Evolutionary conservation across 2,888 invertebrate genomes (phyloP).

Genomic region (Polydrusus tereticollis): DNA sequence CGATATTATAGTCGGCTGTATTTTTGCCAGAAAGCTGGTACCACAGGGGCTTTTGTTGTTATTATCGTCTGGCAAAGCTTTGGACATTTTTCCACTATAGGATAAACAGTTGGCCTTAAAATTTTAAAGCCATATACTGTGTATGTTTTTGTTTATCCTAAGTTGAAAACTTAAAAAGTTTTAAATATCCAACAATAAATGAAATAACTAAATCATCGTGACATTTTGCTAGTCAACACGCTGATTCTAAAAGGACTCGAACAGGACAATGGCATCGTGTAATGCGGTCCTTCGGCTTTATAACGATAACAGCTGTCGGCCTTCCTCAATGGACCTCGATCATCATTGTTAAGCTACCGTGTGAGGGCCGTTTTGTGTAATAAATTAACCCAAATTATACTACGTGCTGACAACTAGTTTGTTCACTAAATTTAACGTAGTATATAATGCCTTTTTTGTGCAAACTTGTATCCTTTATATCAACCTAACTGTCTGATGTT

Average conservation of each 20-base stretch:
- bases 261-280: slow-evolving; percentile 41
- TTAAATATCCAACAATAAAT: neutral
- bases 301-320: slow-evolving; percentile 46
- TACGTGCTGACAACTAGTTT: slow-evolving; percentile 47
- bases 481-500: no score
- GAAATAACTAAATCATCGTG: slow-evolving; percentile 41
- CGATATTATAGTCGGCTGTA: no score
- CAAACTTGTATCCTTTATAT: no score
- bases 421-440: slow-evolving; percentile 23
- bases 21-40: no score
- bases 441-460: slow-evolving; percentile 30
- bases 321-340: slow-evolving; percentile 48
- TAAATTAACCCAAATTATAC: slow-evolving; percentile 49
- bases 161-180: no score
- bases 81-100: no score
- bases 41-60: no score
- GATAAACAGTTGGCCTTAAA: no score
- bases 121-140: no score
- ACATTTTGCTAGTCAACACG: slow-evolving; percentile 40
- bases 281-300: slow-evolving; percentile 44
- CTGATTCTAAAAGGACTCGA: slow-evolving; percentile 30
- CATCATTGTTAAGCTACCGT: slow-evolving; percentile 45
- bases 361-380: slow-evolving; percentile 44
- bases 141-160: no score
- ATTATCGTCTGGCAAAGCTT: no score